Base-by-base conservation (phyloP, 2,113 vertebrate species). In the Casuarius casuarius region DNA sequence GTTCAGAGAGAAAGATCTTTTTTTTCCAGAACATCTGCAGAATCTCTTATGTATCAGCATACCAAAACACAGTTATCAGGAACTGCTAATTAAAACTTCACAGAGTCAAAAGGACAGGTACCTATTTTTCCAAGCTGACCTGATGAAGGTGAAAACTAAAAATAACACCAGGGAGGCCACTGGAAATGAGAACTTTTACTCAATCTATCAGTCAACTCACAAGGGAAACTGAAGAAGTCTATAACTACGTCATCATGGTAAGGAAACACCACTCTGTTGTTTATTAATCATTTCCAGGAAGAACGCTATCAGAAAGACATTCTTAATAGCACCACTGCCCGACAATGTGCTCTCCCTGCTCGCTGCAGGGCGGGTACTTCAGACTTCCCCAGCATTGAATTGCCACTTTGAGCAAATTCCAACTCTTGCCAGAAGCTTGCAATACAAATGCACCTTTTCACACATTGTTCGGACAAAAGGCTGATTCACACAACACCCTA, bases 201-300 rank as follows among this genome's bases (percentile, higher is more conserved):
- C 92, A 88, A 71, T 38, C 66, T 94, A 56, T 59, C 77, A 80
- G 42, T 51, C 71, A 83, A 3, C 59, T 82, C 87, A 87, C 92
- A 85, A 62, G 83, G 77, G 81, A 92, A 90, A 77, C 54, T 48
- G 87, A 63, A 75, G 61, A 78, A 91, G 89, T 61, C 68, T 71
- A 25, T 49, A 94, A 90, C 91, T 95, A 97, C 92, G 91, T 74
- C 92, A 95, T 74, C 63, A n/a, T 14, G 46, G 78, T 62, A 94
- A 91, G 78, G 89, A 84, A 78, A 91, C 35, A 56, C 59, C 81
- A 51, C 65, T 62, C 58, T 7, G 54, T 22, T 74, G 67, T 75
- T 84, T 88, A 95, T 92, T 89, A 96, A 96, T 94, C 31, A 67
- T 56, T 95, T 95, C 78, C 81, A 95, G 91, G 75, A 95, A 91